Evolutionary conservation across 1,140 invertebrate genomes (phyloP).

Genomic region (Pogonognathellus flavescens): DNA sequence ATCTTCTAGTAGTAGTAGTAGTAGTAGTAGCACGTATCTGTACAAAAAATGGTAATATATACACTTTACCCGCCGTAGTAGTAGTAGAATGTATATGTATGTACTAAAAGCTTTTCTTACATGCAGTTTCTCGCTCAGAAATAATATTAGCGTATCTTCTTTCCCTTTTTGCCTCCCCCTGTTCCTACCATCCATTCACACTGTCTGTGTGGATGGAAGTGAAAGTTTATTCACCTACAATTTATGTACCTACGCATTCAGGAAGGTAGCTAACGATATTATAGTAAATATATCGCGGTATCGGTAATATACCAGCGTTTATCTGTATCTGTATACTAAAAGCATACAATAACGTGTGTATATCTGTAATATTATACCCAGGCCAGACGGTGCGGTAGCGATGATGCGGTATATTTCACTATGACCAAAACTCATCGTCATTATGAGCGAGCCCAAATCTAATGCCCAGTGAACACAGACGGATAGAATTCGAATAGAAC

Average conservation of each 20-base stretch:
- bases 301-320: background rate
- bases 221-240: conserved; percentile 30
- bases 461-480: conserved; percentile 11
- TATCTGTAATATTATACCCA: too few relatives aligned
- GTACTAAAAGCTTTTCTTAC: background rate
- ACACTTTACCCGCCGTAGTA: too few relatives aligned
- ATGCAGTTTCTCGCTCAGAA: background rate
- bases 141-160: conserved; percentile 1
- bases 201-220: background rate
- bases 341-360: too few relatives aligned
- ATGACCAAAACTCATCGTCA: background rate
- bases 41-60: too few relatives aligned
- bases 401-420: background rate
- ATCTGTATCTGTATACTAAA: too few relatives aligned
- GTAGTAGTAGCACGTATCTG: too few relatives aligned
- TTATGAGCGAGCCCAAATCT: background rate
- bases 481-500: background rate
- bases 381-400: background rate
- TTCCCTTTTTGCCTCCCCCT: background rate
- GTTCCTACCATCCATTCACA: conserved; percentile 18
- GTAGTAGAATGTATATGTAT: too few relatives aligned
- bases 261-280: too few relatives aligned
- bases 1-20: too few relatives aligned
- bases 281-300: too few relatives aligned
- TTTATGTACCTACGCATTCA: background rate